These are phyloP conservation scores for Athene cunicularia DNA, from an alignment of 2,113 vertebrate species.

Conservation along the genomic window DNA sequence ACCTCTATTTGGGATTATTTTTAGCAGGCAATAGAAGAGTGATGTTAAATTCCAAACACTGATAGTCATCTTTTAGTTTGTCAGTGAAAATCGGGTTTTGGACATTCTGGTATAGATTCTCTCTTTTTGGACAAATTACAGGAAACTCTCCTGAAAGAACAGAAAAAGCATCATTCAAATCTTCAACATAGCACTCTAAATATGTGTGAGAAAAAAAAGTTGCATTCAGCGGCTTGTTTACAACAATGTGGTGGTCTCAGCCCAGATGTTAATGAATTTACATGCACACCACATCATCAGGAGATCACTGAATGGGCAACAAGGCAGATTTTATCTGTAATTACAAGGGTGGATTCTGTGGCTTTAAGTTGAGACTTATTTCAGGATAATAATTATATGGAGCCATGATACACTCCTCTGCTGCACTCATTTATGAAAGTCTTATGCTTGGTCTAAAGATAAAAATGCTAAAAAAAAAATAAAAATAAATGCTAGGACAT, in stretches of 20 bases:
- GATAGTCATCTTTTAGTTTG: background rate
- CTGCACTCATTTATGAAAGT: background rate
- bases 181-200: background rate
- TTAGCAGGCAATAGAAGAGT: background rate
- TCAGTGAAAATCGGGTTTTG: background rate
- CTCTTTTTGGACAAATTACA: background rate
- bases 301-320: background rate
- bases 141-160: background rate
- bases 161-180: background rate
- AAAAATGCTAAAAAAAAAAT: background rate
- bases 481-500: fast-evolving
- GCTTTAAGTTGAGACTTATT: background rate
- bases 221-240: background rate
- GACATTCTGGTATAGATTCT: background rate
- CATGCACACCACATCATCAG: background rate
- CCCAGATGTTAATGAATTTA: background rate
- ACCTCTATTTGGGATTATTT: background rate
- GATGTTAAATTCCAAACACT: background rate
- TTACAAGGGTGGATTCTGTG: background rate
- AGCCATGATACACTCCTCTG: background rate
- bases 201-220: background rate
- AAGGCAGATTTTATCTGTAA: background rate
- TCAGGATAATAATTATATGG: background rate
- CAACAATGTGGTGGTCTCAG: background rate
- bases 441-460: background rate